These are phyloP conservation scores for Dysmachus trigonus DNA, from an alignment of 2,888 invertebrate species.

Conservation along the genomic window DNA sequence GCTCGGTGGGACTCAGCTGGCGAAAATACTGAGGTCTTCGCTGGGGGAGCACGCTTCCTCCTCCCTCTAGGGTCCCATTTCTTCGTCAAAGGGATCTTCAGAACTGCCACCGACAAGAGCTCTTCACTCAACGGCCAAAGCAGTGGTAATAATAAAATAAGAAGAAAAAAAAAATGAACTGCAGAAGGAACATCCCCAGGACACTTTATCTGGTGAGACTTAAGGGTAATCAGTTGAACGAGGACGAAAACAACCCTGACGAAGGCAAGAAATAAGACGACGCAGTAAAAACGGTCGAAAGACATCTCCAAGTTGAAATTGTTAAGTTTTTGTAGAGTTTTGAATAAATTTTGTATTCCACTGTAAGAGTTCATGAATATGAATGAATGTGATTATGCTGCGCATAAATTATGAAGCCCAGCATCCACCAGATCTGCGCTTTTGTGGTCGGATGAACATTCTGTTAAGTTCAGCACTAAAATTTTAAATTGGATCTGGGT, in stretches of 20 bases:
- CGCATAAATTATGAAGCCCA: constrained; percentile 46
- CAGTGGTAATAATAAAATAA: not conserved
- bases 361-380: constrained; percentile 48
- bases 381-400: constrained; percentile 48
- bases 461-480: constrained; percentile 47
- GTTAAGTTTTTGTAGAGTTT: constrained; percentile 48
- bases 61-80: not conserved
- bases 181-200: constrained; percentile 5
- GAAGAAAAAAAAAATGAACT: not conserved
- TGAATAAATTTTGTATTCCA: constrained; percentile 47
- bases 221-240: constrained; percentile 42
- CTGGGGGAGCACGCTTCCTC: not conserved
- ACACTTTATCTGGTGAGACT: constrained; percentile 39
- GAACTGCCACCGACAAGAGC: constrained; percentile 32
- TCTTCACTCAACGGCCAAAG: not conserved
- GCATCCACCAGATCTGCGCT: constrained; percentile 45
- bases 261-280: constrained; percentile 26
- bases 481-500: constrained; percentile 47
- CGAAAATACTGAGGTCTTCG: not conserved
- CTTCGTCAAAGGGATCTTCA: constrained; percentile 30
- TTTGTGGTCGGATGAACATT: constrained; percentile 46
- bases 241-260: constrained; percentile 40
- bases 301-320: constrained; percentile 36
- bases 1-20: not conserved
- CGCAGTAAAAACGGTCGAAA: constrained; percentile 6